These are phyloP conservation scores for Tolmerus cingulatus DNA, from an alignment of 2,888 invertebrate species.

Conservation along the genomic window DNA sequence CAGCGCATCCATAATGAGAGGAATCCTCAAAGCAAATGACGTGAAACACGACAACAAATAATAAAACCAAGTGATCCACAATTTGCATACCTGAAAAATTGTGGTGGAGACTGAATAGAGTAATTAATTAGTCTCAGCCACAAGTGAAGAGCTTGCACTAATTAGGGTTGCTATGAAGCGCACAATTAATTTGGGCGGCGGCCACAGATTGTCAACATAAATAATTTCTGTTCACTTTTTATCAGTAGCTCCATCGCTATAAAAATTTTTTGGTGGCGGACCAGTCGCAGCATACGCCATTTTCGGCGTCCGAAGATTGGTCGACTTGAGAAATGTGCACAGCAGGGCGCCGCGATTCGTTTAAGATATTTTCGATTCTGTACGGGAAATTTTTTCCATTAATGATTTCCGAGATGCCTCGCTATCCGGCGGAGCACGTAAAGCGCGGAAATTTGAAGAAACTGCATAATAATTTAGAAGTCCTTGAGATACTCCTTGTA, in stretches of 20 bases:
- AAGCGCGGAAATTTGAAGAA: neutral
- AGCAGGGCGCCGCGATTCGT: slow-evolving; percentile 26
- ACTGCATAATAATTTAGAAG: neutral
- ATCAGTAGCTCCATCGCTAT: slow-evolving; percentile 23
- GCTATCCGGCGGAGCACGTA: neutral
- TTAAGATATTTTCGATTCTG: slow-evolving; percentile 23
- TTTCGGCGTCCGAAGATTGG: neutral
- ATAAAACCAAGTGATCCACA: neutral
- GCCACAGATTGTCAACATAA: slow-evolving; percentile 44
- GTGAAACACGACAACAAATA: slow-evolving; percentile 8
- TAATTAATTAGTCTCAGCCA: slow-evolving; percentile 23
- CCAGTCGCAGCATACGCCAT: neutral
- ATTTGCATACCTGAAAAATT: slow-evolving; percentile 32
- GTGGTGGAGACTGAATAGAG: neutral
- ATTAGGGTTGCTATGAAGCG: slow-evolving; percentile 26
- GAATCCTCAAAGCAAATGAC: neutral
- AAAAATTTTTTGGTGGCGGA: neutral
- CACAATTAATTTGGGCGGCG: slow-evolving; percentile 21
- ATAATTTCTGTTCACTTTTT: slow-evolving; percentile 35
- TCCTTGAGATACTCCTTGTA: neutral
- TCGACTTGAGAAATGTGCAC: neutral
- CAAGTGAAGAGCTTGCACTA: neutral
- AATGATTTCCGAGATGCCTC: neutral
- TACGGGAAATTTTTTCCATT: neutral
- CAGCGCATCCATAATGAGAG: neutral